phyloP scores from a whole-genome alignment of 2,888 invertebrate genomes.

The Labia minor region DNA sequence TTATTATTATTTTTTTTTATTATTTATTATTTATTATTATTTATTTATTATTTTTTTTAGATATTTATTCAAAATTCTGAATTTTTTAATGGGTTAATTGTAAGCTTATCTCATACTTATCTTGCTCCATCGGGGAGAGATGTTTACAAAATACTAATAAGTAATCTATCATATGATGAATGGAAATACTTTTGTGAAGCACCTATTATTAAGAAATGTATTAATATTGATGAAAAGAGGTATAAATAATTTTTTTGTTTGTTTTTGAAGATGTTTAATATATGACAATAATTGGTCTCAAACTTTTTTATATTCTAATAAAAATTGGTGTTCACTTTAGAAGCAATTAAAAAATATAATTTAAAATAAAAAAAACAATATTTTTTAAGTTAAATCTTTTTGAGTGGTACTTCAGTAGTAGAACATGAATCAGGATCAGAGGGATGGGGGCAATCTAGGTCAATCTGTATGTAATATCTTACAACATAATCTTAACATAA shows the following conservation, averaged over 20 bases:
- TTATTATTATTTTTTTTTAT: background rate
- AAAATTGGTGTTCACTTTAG: too few species aligned
- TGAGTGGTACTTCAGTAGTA: too few species aligned
- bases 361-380: too few species aligned
- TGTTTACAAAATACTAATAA: slow-evolving; percentile 44
- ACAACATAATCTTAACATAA: too few species aligned
- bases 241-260: slow-evolving; percentile 29
- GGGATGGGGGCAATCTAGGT: too few species aligned
- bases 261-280: too few species aligned
- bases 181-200: slow-evolving; percentile 41
- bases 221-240: slow-evolving; percentile 15
- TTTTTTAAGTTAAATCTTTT: too few species aligned
- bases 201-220: background rate
- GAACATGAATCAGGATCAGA: too few species aligned
- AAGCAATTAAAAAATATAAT: too few species aligned
- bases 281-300: too few species aligned
- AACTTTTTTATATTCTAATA: too few species aligned
- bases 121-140: slow-evolving; percentile 49
- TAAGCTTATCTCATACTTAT: slow-evolving; percentile 34
- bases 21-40: background rate
- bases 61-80: slow-evolving; percentile 20
- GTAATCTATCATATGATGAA: slow-evolving; percentile 36
- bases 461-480: too few species aligned
- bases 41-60: slow-evolving; percentile 19
- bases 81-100: slow-evolving; percentile 22